Evolutionary conservation across 2,113 vertebrate genomes (phyloP).

Genomic region (Alouatta palliata): DNA sequence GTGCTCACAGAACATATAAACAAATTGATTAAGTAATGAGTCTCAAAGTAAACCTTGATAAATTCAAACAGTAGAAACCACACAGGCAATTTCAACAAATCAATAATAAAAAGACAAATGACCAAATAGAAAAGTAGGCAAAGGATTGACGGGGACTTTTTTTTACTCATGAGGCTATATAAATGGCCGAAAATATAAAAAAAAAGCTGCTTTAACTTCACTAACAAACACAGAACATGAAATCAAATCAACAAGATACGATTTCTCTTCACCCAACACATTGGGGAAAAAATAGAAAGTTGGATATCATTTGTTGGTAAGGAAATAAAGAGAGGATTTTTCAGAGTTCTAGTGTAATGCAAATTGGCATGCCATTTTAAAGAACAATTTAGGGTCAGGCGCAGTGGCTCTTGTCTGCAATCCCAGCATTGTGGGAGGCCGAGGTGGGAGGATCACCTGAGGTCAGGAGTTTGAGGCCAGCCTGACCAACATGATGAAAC

Average conservation of each 20-base stretch:
- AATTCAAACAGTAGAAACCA: slow-evolving; percentile 55
- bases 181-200: neutral
- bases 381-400: neutral
- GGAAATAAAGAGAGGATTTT: neutral
- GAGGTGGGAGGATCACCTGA: no score
- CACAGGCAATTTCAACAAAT: slow-evolving; percentile 67
- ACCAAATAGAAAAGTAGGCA: slow-evolving; percentile 47
- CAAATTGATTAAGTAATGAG: slow-evolving; percentile 76
- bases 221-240: slow-evolving; percentile 5
- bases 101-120: slow-evolving; percentile 75
- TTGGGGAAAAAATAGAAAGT: neutral
- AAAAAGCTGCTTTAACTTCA: neutral
- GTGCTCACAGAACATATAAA: slow-evolving; percentile 52
- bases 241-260: slow-evolving; percentile 18
- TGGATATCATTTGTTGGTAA: neutral
- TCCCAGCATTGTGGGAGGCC: no score
- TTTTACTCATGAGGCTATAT: slow-evolving; percentile 32
- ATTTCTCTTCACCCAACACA: neutral
- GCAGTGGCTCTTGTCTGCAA: no score
- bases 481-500: no score
- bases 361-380: neutral
- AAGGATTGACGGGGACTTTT: slow-evolving; percentile 6
- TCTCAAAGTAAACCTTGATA: slow-evolving; percentile 62
- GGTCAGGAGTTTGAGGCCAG: no score
- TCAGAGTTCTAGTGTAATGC: neutral